phyloP scores from a whole-genome alignment of 2,888 invertebrate genomes.

The Andrena chrysosceles region DNA sequence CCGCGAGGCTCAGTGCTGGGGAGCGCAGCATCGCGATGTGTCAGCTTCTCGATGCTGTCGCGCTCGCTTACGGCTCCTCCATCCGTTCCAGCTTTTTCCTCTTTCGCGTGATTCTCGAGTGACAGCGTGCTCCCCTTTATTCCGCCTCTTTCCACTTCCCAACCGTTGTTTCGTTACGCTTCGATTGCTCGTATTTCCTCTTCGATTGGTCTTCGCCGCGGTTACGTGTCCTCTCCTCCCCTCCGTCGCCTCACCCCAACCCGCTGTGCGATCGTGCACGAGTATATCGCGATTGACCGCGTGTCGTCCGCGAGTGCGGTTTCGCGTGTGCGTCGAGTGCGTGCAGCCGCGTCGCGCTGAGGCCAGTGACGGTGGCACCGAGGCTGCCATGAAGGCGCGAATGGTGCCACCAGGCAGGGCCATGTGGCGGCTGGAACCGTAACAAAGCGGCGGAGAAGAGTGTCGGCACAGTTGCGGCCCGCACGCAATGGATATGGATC shows the following conservation, averaged over 20 bases:
- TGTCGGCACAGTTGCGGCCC: background rate
- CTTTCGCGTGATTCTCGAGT: constrained; percentile 40
- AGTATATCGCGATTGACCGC: constrained; percentile 27
- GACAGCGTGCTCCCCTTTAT: constrained; percentile 11
- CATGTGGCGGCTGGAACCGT: constrained; percentile 68
- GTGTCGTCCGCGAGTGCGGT: constrained; percentile 29
- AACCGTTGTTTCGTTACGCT: background rate
- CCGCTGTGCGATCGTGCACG: background rate
- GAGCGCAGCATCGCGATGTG: constrained; percentile 83
- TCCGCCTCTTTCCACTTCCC: background rate
- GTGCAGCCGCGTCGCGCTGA: constrained; percentile 14
- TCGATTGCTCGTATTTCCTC: background rate
- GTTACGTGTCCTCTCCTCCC: background rate
- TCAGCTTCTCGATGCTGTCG: constrained; percentile 79
- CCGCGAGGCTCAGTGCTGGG: constrained; percentile 85
- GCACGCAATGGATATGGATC: constrained; percentile 83
- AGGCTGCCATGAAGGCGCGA: constrained; percentile 29
- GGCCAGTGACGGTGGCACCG: constrained; percentile 4
- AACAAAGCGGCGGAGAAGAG: constrained; percentile 35
- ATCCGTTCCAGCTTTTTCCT: constrained; percentile 57
- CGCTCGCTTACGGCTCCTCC: constrained; percentile 74
- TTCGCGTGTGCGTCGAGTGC: constrained; percentile 55
- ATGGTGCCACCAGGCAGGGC: constrained; percentile 81
- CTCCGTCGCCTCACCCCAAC: too few species aligned
- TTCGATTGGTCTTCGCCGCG: background rate